These are phyloP conservation scores for Polyommatus iphigenia DNA, from an alignment of 2,888 invertebrate species.

Conservation along the genomic window DNA sequence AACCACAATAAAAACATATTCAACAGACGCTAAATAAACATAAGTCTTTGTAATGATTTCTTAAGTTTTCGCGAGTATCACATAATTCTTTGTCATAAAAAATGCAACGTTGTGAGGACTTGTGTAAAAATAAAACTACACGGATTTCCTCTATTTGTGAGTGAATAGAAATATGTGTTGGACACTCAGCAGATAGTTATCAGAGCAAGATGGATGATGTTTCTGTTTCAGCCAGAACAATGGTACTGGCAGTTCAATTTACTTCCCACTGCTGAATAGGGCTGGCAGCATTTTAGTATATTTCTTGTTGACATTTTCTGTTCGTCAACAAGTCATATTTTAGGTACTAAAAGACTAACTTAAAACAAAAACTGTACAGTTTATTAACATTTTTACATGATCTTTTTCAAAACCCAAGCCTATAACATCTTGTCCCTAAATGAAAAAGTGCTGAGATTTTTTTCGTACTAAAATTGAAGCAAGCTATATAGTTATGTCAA, in stretches of 20 bases:
- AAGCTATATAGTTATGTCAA: too few species aligned
- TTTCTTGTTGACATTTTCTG: background rate
- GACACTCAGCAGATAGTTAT: constrained; percentile 55
- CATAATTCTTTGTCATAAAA: background rate
- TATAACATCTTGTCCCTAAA: background rate
- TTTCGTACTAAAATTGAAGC: background rate
- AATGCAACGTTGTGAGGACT: background rate
- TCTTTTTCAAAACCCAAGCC: background rate
- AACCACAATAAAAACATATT: too few species aligned
- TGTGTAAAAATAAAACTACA: constrained; percentile 14
- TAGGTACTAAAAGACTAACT: too few species aligned
- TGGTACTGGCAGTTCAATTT: constrained; percentile 51
- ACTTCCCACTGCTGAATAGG: constrained; percentile 36
- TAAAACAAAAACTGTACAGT: too few species aligned
- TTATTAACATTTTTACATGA: background rate
- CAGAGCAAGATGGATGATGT: constrained; percentile 59
- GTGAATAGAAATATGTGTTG: constrained; percentile 46
- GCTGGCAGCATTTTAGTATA: background rate
- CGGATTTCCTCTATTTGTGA: constrained; percentile 40
- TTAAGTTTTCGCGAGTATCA: too few species aligned
- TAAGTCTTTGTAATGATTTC: too few species aligned
- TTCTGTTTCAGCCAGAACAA: constrained; percentile 51
- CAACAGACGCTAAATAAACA: too few species aligned
- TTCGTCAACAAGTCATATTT: background rate
- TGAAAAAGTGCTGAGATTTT: background rate